Conservation (phyloP, 1,140 invertebrate genomes). For the Cheumatopsyche charites region DNA sequence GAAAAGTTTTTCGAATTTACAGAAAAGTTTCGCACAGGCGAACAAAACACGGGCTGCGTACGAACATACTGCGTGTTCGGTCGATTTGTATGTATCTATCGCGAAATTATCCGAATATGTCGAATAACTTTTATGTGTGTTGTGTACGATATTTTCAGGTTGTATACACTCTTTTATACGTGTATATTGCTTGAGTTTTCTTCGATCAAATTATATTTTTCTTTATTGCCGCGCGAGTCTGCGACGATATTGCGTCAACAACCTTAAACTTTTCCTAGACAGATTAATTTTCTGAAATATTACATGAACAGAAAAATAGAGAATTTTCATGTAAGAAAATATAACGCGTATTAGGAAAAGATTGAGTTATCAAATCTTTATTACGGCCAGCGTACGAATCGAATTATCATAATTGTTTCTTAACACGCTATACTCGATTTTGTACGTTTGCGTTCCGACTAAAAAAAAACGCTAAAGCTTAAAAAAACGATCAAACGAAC, state of each 20-base stretch:
- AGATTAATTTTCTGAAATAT: neutral
- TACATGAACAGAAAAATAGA: too few species aligned
- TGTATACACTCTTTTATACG: too few species aligned
- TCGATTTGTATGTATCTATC: conserved; percentile 16
- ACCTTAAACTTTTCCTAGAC: conserved; percentile 20
- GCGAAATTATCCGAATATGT: conserved; percentile 29
- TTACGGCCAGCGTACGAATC: conserved; percentile 7
- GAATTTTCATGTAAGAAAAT: neutral
- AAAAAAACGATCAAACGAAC: conserved; percentile 2
- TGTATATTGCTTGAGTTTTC: neutral
- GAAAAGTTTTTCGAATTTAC: conserved; percentile 44
- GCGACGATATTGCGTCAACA: conserved; percentile 10
- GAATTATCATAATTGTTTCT: conserved; percentile 23
- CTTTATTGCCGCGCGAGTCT: conserved; percentile 9
- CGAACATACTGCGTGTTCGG: neutral
- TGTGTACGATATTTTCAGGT: too few species aligned
- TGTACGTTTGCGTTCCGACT: neutral
- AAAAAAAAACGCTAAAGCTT: neutral
- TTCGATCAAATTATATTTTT: conserved; percentile 18
- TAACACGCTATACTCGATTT: conserved; percentile 23
- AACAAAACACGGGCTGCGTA: neutral
- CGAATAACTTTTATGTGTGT: conserved; percentile 16
- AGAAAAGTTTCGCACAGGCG: conserved; percentile 34
- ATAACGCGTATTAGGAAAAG: neutral
- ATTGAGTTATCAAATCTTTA: conserved; percentile 26